A percentile compares a stretch with the other conserved stretches of the same genome.
Evolutionary conservation across 2,113 vertebrate genomes (phyloP).

Genomic region (Cheirogaleus medius): DNA sequence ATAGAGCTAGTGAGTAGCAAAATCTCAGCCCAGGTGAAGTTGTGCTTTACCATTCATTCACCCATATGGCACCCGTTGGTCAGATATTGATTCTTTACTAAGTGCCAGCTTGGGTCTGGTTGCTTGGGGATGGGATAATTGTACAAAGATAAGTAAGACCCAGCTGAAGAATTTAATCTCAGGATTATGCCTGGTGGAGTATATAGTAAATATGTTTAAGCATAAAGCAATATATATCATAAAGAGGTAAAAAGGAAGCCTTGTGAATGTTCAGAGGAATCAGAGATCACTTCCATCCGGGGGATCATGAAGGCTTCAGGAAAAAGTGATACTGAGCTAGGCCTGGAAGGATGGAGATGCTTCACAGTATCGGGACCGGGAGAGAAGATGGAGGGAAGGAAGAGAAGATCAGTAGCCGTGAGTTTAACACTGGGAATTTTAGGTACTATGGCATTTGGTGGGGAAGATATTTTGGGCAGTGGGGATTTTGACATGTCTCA

Average conservation of each 20-base stretch:
- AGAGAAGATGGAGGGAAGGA: neutral
- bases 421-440: neutral
- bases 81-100: neutral
- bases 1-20: neutral
- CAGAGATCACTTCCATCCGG: neutral
- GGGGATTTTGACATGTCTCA: neutral
- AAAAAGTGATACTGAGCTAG: neutral
- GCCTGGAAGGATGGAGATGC: neutral
- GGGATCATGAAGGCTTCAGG: neutral
- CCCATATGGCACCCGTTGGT: rapidly evolving
- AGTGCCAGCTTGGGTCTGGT: neutral
- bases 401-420: neutral
- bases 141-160: neutral
- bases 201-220: neutral
- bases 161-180: neutral
- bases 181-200: neutral
- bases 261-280: neutral
- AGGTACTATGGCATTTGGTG: neutral
- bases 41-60: neutral
- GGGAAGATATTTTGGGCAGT: conserved; percentile 49
- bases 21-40: neutral
- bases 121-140: neutral
- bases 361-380: neutral
- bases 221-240: neutral
- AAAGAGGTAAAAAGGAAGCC: neutral